Base-by-base conservation (phyloP, 1,140 invertebrate species). In the Oncopodura yosiiana region DNA sequence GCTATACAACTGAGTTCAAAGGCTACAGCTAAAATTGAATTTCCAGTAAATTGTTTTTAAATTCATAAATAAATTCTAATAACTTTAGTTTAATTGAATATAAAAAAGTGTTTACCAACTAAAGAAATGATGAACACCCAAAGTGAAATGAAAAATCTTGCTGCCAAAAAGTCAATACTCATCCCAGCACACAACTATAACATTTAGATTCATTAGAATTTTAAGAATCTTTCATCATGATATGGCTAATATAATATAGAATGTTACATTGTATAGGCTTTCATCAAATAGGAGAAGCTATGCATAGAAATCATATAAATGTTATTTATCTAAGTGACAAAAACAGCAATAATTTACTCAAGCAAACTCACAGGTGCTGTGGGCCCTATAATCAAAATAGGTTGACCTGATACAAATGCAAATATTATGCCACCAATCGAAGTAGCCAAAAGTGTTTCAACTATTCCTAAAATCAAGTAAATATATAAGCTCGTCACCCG, bases 231-330 rank as follows among this genome's bases (percentile, higher is more conserved):
- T 23, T 39, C 24, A 44, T 23, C 11, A 8, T 21, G 8, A 44
- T 27, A 9, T 18, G 9, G 8, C n/a, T 34, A 5, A 39, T 39
- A 2, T 26, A 23, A 12, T 29, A 6, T 48, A 30, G 11, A 18
- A 45, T 66, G 64, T 68, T 66, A 79, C 78, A 64, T 66, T 71
- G 67, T 81, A 90, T 2, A 97, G 73, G 56, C 86, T 86, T 65
- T 94, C 87, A 70, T 98, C 94, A 67, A 96, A 94, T 0, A 98
- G 78, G 14, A 97, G 72, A 6, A 97, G 71, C n/a, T n/a, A n/a
- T n/a, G n/a, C n/a, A n/a, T n/a, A n/a, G n/a, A n/a, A n/a, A n/a
- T n/a, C n/a, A n/a, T n/a, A n/a, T n/a, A n/a, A n/a, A n/a, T n/a
- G n/a, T n/a, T n/a, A n/a, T n/a, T n/a, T n/a, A n/a, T n/a, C n/a